A percentile compares a stretch with the other conserved stretches of the same genome.
phyloP scores from a whole-genome alignment of 64 coral and sea anemone species.

The Dendronephthya gigantea region DNA sequence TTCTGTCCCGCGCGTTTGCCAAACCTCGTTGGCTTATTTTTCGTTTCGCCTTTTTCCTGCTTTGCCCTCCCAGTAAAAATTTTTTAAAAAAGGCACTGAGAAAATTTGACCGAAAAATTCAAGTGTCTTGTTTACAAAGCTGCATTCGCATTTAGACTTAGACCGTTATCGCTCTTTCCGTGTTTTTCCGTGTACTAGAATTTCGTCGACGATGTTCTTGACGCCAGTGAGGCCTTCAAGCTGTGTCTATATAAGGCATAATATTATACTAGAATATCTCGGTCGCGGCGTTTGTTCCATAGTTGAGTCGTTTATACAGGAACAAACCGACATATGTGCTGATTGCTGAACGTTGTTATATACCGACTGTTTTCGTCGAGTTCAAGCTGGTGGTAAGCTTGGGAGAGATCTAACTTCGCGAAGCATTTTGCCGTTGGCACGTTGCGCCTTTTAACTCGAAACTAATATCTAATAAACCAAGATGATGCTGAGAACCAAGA shows the following conservation, averaged over 20 bases:
- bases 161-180: background rate
- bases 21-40: too few relatives aligned
- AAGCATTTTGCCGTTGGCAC: too few relatives aligned
- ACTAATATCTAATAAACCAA: background rate
- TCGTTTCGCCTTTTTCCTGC: too few relatives aligned
- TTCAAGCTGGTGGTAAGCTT: background rate
- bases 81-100: too few relatives aligned
- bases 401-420: background rate
- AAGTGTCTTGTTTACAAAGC: too few relatives aligned
- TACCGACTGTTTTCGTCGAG: background rate
- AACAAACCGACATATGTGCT: background rate
- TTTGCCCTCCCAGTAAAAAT: too few relatives aligned
- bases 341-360: constrained; percentile 2
- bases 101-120: too few relatives aligned
- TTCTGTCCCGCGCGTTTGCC: too few relatives aligned
- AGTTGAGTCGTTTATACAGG: background rate
- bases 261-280: background rate
- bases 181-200: background rate
- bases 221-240: background rate
- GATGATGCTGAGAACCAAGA: too few relatives aligned
- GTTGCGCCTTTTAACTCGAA: background rate
- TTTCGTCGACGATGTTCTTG: constrained; percentile 5
- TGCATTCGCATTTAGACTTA: too few relatives aligned
- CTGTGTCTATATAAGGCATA: background rate
- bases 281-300: background rate